Percentiles rank a stretch among this genome's conserved stretches.
Conservation (phyloP, 2,888 invertebrate genomes). For the Bombyx huttoni region DNA sequence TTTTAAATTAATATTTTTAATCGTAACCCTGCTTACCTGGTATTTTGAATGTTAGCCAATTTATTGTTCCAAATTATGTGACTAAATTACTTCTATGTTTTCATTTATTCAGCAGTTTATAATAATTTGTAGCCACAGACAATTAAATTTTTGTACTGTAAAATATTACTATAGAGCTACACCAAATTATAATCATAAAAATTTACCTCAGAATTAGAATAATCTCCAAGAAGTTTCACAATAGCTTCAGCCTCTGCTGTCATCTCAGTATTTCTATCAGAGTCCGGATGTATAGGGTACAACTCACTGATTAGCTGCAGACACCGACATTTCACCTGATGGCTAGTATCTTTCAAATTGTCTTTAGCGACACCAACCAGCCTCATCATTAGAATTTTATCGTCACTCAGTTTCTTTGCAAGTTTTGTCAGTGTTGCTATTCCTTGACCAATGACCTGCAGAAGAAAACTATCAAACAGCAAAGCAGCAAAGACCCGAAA, state of each 20-base stretch:
- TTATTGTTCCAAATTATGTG: no score
- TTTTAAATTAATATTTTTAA: neutral
- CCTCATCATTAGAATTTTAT: conserved; percentile 73
- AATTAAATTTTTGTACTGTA: no score
- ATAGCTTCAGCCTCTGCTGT: conserved; percentile 73
- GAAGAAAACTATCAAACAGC: neutral
- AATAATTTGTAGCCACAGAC: no score
- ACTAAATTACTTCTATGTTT: no score
- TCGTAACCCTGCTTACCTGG: no score
- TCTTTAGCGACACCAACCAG: conserved; percentile 77
- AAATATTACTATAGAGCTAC: no score
- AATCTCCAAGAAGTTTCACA: conserved; percentile 84
- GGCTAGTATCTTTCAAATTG: conserved; percentile 82
- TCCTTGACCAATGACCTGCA: conserved; percentile 79
- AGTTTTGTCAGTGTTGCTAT: conserved; percentile 80
- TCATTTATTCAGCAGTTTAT: no score
- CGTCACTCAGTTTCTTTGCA: conserved; percentile 74
- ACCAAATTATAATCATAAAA: no score
- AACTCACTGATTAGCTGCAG: conserved; percentile 84
- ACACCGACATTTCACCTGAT: conserved; percentile 84
- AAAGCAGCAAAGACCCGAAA: no score
- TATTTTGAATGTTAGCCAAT: no score
- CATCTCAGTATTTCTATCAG: conserved; percentile 54
- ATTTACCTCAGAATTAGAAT: conserved; percentile 80
- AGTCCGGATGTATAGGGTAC: conserved; percentile 72